Evolutionary conservation across 2,888 invertebrate species (phyloP).

Genomic region (Bimastos eiseni): DNA sequence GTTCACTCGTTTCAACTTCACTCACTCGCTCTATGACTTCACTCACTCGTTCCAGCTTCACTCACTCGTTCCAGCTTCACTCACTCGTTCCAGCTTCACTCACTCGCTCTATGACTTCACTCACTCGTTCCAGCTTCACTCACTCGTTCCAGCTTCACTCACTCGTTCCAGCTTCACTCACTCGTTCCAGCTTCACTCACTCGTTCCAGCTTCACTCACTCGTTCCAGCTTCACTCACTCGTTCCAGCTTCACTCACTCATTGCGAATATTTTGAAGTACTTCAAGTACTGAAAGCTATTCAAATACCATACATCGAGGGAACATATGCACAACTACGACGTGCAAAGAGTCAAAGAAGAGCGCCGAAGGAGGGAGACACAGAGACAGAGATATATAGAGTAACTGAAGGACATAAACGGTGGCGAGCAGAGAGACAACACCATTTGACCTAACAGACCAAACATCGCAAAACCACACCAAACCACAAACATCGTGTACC

Average conservation of each 20-base stretch:
- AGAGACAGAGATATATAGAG: neutral
- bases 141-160: no score
- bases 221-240: conserved; percentile 3
- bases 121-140: neutral
- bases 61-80: no score
- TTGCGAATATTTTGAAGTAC: neutral
- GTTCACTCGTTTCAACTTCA: neutral
- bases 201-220: conserved; percentile 2
- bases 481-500: no score
- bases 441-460: no score
- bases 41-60: no score
- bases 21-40: no score
- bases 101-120: no score
- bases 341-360: neutral
- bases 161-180: conserved; percentile 2
- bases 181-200: no score
- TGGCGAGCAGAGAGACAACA: no score
- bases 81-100: neutral
- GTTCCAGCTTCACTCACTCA: conserved; percentile 2
- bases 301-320: neutral
- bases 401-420: neutral
- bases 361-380: no score
- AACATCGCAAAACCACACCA: no score
- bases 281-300: neutral
- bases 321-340: neutral